Evolutionary conservation across 1,140 invertebrate genomes (phyloP).

Genomic region (Proales similis): DNA sequence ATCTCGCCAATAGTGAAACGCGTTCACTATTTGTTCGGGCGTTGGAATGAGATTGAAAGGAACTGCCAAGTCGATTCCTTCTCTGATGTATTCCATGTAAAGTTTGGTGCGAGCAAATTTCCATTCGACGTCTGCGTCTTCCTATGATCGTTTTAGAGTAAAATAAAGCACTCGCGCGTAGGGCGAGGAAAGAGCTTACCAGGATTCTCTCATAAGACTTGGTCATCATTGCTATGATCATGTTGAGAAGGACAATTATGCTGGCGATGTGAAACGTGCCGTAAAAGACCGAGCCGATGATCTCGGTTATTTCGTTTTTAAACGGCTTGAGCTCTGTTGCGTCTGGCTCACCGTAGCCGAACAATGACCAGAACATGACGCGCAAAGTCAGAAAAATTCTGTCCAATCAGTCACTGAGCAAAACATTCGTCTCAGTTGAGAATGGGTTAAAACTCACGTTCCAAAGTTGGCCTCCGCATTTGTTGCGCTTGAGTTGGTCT

Average conservation of each 20-base stretch:
- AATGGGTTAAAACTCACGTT: constrained; percentile 13
- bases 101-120: constrained; percentile 78
- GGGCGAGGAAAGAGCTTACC: constrained; percentile 31
- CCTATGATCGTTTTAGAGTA: constrained; percentile 38
- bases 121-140: constrained; percentile 74
- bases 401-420: constrained; percentile 53
- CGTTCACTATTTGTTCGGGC: constrained; percentile 63
- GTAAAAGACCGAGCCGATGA: constrained; percentile 49
- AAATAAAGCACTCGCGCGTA: constrained; percentile 21
- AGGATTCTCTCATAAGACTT: constrained; percentile 53
- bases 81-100: constrained; percentile 86
- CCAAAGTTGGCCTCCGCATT: constrained; percentile 12
- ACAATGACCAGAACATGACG: constrained; percentile 68
- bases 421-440: constrained; percentile 51
- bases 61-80: constrained; percentile 72
- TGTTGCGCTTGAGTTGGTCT: constrained; percentile 4
- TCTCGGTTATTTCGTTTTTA: constrained; percentile 38
- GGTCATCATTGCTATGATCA: constrained; percentile 59
- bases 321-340: constrained; percentile 58
- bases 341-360: constrained; percentile 63
- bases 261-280: constrained; percentile 53
- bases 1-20: constrained; percentile 1
- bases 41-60: constrained; percentile 82
- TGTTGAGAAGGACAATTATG: constrained; percentile 57
- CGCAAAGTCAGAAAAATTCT: constrained; percentile 63